Percentiles rank a stretch among this genome's conserved stretches.
Evolutionary conservation across 2,113 vertebrate genomes (phyloP).

Genomic region (Tauraco erythrolophus): DNA sequence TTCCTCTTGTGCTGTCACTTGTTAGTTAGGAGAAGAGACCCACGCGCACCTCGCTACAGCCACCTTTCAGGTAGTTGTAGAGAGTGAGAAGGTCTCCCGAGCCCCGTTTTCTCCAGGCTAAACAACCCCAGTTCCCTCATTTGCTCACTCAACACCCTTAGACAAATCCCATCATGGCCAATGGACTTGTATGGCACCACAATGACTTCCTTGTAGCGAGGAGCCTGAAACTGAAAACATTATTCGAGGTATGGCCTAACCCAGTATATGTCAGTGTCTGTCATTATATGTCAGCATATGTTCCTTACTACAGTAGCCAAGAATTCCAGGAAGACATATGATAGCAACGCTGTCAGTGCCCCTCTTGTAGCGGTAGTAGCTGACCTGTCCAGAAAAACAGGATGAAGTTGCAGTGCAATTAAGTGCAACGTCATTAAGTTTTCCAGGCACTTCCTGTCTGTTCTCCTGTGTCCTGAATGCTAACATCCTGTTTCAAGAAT

Average conservation of each 20-base stretch:
- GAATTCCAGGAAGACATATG: neutral
- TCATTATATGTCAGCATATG: neutral
- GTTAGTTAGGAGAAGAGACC: neutral
- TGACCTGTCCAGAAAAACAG: neutral
- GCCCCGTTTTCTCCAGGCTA: no score
- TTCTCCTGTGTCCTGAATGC: neutral
- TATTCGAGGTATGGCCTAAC: neutral
- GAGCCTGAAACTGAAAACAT: neutral
- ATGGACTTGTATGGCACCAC: no score
- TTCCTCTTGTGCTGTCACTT: neutral
- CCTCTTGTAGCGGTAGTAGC: neutral
- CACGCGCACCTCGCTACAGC: rapidly evolving
- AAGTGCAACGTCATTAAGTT: neutral
- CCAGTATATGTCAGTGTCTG: neutral
- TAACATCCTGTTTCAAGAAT: neutral
- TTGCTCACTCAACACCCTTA: neutral
- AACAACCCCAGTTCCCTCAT: neutral
- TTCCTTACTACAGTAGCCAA: neutral
- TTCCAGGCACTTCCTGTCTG: neutral
- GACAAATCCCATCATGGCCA: no score
- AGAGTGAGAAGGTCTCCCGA: no score
- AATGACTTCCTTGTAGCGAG: neutral
- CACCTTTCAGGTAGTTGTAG: neutral
- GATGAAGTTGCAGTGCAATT: neutral
- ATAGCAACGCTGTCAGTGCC: neutral